phyloP scores from a whole-genome alignment of 1,140 invertebrate species.

The Calephelis virginiensis region DNA sequence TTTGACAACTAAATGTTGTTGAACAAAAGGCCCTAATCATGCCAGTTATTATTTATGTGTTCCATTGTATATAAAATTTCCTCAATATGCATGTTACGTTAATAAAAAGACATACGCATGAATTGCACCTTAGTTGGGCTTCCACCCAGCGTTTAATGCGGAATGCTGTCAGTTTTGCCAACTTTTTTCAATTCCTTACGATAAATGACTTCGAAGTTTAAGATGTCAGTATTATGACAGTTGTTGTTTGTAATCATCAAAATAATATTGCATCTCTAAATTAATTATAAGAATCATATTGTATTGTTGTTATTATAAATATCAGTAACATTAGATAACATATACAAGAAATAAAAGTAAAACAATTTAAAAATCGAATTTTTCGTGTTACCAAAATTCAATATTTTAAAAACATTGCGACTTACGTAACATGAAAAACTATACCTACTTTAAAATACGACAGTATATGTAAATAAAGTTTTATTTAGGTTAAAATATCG shows the following conservation, averaged over 20 bases:
- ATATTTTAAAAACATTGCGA: too few species aligned
- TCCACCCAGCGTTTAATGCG: constrained; percentile 34
- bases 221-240: constrained; percentile 19
- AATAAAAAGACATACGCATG: constrained; percentile 35
- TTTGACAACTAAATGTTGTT: neutral
- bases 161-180: constrained; percentile 23
- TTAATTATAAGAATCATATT: neutral
- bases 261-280: neutral
- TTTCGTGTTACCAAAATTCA: too few species aligned
- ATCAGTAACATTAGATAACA: too few species aligned
- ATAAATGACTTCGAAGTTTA: neutral
- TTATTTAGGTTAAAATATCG: too few species aligned
- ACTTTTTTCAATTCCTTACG: neutral
- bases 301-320: neutral
- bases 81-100: constrained; percentile 32
- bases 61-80: constrained; percentile 25
- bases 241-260: neutral
- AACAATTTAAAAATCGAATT: too few species aligned
- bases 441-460: too few species aligned
- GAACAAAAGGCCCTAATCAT: neutral
- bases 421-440: too few species aligned
- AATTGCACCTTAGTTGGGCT: constrained; percentile 45
- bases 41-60: neutral
- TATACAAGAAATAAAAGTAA: too few species aligned
- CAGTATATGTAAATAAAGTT: too few species aligned